Base-by-base conservation (phyloP, 2,888 invertebrate genomes). In the Uropetala carovei region DNA sequence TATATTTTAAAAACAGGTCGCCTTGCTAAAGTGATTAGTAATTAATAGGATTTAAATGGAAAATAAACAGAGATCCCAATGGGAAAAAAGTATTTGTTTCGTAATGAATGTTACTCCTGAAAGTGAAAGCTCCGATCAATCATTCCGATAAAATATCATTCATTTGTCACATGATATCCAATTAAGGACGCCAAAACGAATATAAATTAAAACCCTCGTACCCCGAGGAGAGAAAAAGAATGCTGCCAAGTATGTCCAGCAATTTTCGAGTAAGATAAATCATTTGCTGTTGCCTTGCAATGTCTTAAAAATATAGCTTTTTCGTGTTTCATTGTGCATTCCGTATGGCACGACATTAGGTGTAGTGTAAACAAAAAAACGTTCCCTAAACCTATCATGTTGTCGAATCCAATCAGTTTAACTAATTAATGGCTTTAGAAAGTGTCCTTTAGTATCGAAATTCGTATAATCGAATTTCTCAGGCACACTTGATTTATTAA, bases 131-230 rank as follows among this genome's bases (percentile, higher is more conserved):
- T 43, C 4, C 16, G 18, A 83, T 83, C n/a, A 56, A 83, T 83
- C 83, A 83, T 57, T 83, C 56, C 43, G 83, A 56, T 83, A 43
- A 83, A 56, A 57, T 57, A 83, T 43, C 83, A 83, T 83, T 57
- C 57, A 56, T 56, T 83, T 83, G 43, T n/a, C 83, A 83, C 27
- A 83, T 57, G 57, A 83, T 83, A 83, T 83, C 83, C 43, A 83
- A 83, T 83, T 83, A 83, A 43, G 43, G 8, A 10, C n/a, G 56
- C n/a, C 43, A 83, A 57, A n/a, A 57, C 57, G n/a, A 9, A 18
- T 83, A 83, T 56, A 83, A 83, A 83, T 83, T 83, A 57, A 83
- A 56, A 9, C n/a, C 16, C 56, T 0, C 43, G 75, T 75, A 27
- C 18, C 13, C 1, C 1, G 27, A 18, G 4, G 22, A 14, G 22